Evolutionary conservation across 2,797 vertebrate species (phyloP), one percentile per base, ranked within the genome.

Genomic region (Halcyon chelicuti): DNA sequence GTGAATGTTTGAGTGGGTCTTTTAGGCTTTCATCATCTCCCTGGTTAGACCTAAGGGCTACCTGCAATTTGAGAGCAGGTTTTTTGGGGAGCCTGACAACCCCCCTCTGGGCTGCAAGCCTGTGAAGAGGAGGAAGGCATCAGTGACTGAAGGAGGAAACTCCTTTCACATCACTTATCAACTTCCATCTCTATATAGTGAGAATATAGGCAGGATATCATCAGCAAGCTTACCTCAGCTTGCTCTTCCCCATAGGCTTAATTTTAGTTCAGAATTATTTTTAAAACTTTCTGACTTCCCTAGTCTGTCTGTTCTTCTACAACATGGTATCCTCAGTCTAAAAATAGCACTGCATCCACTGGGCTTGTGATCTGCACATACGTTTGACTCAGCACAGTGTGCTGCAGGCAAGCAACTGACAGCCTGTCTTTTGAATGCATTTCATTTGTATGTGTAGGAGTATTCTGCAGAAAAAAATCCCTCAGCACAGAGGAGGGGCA

Each of bases 361-460:
- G 88, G 88, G 94, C 94, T 96, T 96, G 93, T 93, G 96, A 96
- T 97, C 90, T 90, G 88, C 93, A 93, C 80, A 93, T 73, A 93
- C 9, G 18, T 96, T 97, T 96, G 96, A 97, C 95, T 97, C 95
- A 96, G 94, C 96, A 93, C 91, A 95, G 96, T 62, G 3, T 55
- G 96, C 90, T 90, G 94, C 94, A 85, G 90, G 96, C 95, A 94
- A 93, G 86, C 66, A 91, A 93, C 79, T 86, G 39, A 33, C 93
- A 94, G 94, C 78, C 78, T 68, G 79, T 31, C 94, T 66, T 92
- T 75, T 68, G 92, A 90, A 72, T 5, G 22, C 0, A 0, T 92
- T 94, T 86, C 18, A 0, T 90, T 88, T 66, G 51, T 92, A 70
- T 3, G 3, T 90, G 95, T 96, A 44, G 95, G 96, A 93, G 94